A percentile compares a stretch with the other conserved stretches of the same genome.
Evolutionary conservation across 1,140 invertebrate species (phyloP).

Genomic region (Habropoda laboriosa): DNA sequence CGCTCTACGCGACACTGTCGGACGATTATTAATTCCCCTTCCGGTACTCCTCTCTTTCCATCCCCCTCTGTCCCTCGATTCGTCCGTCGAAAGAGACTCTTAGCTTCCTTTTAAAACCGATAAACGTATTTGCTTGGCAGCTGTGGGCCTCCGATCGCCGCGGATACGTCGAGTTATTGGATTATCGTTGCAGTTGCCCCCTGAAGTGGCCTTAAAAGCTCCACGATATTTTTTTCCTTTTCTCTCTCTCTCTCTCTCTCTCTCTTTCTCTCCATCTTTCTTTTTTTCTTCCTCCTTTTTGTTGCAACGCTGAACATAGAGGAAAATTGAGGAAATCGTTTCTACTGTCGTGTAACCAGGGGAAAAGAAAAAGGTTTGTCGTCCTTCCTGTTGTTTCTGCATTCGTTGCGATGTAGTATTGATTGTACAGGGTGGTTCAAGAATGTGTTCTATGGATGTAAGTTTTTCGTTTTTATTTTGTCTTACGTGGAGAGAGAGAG

Average conservation of each 20-base stretch:
- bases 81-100: background rate
- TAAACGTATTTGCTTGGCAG: slow-evolving; percentile 59
- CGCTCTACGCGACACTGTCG: background rate
- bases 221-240: slow-evolving; percentile 14
- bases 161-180: slow-evolving; percentile 46
- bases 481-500: too few species aligned
- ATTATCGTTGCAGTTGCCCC: slow-evolving; percentile 44
- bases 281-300: background rate
- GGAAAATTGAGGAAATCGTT: too few species aligned
- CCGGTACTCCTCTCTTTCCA: background rate
- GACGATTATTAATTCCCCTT: slow-evolving; percentile 11
- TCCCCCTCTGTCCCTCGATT: background rate
- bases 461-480: too few species aligned
- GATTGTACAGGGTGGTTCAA: too few species aligned
- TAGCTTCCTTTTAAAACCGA: slow-evolving; percentile 52
- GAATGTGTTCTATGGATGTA: too few species aligned
- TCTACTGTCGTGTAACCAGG: too few species aligned
- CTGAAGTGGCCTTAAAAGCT: slow-evolving; percentile 43
- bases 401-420: too few species aligned
- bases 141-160: slow-evolving; percentile 41
- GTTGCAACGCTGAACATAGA: too few species aligned
- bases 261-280: background rate
- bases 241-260: background rate
- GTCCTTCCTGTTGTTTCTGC: too few species aligned
- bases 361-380: too few species aligned